These are phyloP conservation scores for Guaruba guarouba DNA, from an alignment of 2,113 vertebrate genomes.

Conservation along the genomic window DNA sequence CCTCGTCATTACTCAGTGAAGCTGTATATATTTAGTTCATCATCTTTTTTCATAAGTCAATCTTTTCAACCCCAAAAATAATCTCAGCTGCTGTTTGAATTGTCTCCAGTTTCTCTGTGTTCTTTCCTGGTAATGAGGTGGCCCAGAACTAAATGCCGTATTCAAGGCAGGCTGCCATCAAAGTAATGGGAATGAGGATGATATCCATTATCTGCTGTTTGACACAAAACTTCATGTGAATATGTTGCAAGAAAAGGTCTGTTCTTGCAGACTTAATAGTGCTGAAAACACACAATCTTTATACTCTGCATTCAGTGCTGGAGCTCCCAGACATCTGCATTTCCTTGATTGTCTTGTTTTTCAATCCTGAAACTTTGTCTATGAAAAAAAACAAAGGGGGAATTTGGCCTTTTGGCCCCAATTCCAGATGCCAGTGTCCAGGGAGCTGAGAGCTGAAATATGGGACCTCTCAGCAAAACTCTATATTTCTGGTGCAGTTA, in stretches of 20 bases:
- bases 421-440: neutral
- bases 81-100: constrained; percentile 47
- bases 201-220: constrained; percentile 43
- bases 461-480: neutral
- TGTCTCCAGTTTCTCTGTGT: constrained; percentile 21
- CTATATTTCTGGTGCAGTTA: neutral
- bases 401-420: neutral
- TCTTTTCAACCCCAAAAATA: constrained; percentile 49
- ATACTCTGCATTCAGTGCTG: neutral
- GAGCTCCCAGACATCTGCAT: neutral
- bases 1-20: constrained; percentile 28
- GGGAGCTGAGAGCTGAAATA: neutral
- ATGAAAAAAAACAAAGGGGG: neutral
- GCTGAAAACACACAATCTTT: neutral
- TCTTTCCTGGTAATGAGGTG: constrained; percentile 29
- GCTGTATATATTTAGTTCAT: constrained; percentile 38
- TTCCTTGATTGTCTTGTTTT: neutral
- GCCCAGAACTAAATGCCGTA: constrained; percentile 26
- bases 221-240: constrained; percentile 19
- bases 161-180: constrained; percentile 34
- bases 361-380: neutral
- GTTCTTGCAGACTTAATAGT: neutral
- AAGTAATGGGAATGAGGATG: constrained; percentile 7
- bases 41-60: constrained; percentile 44
- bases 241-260: neutral